Conservation (phyloP, 2,113 vertebrate genomes). For the Oceanodroma tethys region DNA sequence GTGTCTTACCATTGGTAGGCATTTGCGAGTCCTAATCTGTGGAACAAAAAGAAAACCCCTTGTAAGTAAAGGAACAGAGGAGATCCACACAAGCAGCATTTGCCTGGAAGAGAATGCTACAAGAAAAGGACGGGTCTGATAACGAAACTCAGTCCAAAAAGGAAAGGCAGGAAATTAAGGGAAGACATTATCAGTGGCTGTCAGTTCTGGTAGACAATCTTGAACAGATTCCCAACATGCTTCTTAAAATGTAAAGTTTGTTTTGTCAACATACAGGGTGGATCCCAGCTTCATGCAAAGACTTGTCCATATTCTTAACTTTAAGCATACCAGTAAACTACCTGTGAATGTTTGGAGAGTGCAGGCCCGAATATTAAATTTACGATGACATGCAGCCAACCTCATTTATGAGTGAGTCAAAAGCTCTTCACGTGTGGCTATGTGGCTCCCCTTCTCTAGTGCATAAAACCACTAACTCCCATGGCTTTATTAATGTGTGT, state of each 20-base stretch:
- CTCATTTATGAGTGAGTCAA: neutral
- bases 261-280: neutral
- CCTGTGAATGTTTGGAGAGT: neutral
- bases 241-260: neutral
- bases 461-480: neutral
- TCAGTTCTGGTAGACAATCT: neutral
- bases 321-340: neutral
- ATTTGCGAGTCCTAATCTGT: conserved; percentile 82
- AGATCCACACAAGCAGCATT: neutral
- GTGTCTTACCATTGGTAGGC: conserved; percentile 88
- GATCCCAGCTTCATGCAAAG: neutral
- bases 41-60: conserved; percentile 44
- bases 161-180: neutral
- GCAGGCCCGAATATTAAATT: neutral
- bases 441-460: neutral
- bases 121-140: neutral
- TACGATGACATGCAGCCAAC: neutral
- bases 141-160: neutral
- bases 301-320: neutral
- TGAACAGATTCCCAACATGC: neutral
- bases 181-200: neutral
- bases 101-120: neutral
- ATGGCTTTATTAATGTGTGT: neutral
- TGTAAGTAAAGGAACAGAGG: neutral
- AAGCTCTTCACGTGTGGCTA: neutral